Evolutionary conservation across 2,888 invertebrate genomes (phyloP), one percentile per base, ranked within the genome.

Genomic region (Leptinotarsa juncta): DNA sequence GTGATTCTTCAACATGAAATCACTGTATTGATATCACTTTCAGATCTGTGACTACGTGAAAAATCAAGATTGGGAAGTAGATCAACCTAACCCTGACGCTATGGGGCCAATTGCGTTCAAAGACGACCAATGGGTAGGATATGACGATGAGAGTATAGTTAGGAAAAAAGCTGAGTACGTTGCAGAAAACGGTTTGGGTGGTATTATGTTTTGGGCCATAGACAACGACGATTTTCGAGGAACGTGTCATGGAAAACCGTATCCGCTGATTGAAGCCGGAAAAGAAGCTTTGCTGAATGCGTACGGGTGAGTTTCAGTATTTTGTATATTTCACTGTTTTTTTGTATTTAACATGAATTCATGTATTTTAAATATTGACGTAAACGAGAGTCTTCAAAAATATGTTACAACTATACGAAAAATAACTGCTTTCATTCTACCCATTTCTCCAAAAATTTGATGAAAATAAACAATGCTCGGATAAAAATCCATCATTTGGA

Each of bases 191-290:
- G 92, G 93, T 70, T 90, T 97, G 32, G 97, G 97, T 82, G 97
- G 97, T 84, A 95, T 96, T 68, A 96, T 96, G 96, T 95, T 95
- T 88, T 96, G 96, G 96, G 95, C 97, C 0, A 94, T 97, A 81
- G 97, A 97, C 88, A 97, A 96, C 86, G 97, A 97, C 79, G 97
- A 97, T 85, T 97, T 97, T 90, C 92, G 97, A 66, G 97, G 97
- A n/a, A 92, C 91, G 51, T 97, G 97, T 85, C 94, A 94, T 80
- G 94, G 92, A 42, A 93, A 94, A 85, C 94, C 96, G 0, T 97
- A 96, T 89, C 97, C 97, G 0, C 89, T 97, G 67, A 96, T 97
- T 80, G 97, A 97, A 86, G 96, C 97, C 0, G 97, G 95, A 49
- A 97, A 97, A 86, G 95, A 95, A 85, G 91, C 95, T 0, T 91